phyloP scores from a whole-genome alignment of 2,797 vertebrate genomes.

The Vireo griseus region DNA sequence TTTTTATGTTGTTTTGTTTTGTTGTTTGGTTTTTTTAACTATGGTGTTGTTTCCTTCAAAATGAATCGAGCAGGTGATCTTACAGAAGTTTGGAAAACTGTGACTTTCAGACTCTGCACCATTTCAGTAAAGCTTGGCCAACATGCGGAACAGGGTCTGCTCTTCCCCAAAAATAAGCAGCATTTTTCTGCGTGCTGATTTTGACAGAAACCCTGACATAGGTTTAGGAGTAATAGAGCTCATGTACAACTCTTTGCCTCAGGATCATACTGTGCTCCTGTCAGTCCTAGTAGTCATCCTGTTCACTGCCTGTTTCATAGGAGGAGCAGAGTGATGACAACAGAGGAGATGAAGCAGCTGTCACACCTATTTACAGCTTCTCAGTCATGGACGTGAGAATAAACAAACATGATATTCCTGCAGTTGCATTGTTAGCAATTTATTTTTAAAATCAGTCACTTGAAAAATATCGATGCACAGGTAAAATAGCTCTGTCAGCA shows the following conservation, averaged over 20 bases:
- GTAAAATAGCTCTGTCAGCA: neutral
- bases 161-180: neutral
- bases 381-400: neutral
- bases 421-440: conserved; percentile 27
- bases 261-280: conserved; percentile 4
- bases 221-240: neutral
- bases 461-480: neutral
- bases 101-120: neutral
- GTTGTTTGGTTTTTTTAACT: neutral
- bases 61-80: neutral
- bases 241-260: neutral
- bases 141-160: neutral
- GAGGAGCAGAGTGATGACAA: neutral
- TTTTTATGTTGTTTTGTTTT: neutral
- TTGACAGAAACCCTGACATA: neutral
- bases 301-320: neutral
- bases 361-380: conserved; percentile 31
- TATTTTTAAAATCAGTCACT: conserved; percentile 9
- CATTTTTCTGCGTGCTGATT: neutral
- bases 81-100: neutral
- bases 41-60: neutral
- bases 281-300: neutral
- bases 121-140: neutral
- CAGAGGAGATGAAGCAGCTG: conserved; percentile 26
- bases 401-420: neutral